Evolutionary conservation across 2,797 vertebrate genomes (phyloP).

Genomic region (Smutsia gigantea): DNA sequence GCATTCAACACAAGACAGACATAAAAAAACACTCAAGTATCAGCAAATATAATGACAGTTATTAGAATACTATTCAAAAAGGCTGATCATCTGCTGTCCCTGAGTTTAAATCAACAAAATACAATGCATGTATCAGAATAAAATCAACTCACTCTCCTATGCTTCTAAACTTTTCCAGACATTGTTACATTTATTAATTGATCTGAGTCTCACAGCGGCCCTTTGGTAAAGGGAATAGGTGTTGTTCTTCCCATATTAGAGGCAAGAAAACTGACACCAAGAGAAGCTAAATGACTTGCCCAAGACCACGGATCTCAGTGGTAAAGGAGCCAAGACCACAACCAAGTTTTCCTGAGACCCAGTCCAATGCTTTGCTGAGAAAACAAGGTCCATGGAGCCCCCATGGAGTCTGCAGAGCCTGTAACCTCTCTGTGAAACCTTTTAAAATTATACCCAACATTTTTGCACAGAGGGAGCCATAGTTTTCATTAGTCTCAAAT

Average conservation of each 20-base stretch:
- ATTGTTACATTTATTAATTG: neutral
- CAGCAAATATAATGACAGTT: neutral
- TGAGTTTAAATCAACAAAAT: neutral
- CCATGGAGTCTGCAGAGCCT: neutral
- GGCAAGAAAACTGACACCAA: neutral
- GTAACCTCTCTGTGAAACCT: neutral
- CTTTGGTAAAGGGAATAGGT: neutral
- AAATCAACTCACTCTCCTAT: neutral
- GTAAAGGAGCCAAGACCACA: neutral
- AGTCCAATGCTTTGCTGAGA: no score
- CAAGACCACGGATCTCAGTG: neutral
- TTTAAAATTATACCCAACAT: no score
- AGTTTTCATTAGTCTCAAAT: neutral
- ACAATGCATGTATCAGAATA: neutral
- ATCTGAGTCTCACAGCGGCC: neutral
- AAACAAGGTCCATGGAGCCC: neutral
- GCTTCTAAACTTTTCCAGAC: neutral
- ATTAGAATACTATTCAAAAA: neutral
- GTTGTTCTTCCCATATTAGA: neutral
- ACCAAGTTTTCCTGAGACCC: neutral
- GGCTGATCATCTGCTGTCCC: neutral
- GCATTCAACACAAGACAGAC: neutral
- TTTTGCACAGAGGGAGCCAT: neutral
- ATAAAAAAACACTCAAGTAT: neutral
- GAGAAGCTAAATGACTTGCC: neutral